Conservation (phyloP, 1,140 invertebrate genomes). For the Temnothorax nylanderi region DNA sequence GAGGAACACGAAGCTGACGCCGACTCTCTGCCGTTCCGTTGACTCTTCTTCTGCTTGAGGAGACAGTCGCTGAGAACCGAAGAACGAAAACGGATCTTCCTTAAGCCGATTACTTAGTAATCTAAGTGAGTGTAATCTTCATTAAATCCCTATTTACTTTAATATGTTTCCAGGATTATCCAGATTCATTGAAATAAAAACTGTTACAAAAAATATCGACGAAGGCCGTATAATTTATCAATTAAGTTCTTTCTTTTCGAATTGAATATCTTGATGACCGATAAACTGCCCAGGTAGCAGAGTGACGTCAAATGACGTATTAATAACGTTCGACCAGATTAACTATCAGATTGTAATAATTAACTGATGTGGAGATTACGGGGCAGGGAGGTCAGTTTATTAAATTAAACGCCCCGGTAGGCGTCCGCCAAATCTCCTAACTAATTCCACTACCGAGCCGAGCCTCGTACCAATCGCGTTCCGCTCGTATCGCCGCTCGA, state of each 20-base stretch:
- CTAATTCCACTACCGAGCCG: background rate
- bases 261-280: background rate
- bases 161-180: background rate
- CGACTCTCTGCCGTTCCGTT: background rate
- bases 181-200: background rate
- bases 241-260: background rate
- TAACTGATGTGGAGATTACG: background rate
- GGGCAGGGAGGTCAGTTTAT: background rate
- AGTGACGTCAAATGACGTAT: too few relatives aligned
- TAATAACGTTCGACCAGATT: constrained; percentile 9
- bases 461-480: background rate
- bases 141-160: background rate
- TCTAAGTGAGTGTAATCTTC: constrained; percentile 37
- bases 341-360: background rate
- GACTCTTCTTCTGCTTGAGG: background rate
- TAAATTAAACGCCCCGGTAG: background rate
- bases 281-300: background rate
- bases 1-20: background rate
- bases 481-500: background rate
- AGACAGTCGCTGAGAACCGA: background rate
- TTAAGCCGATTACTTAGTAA: background rate
- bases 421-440: background rate
- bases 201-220: background rate
- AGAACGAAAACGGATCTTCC: constrained; percentile 17
- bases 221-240: background rate